Percentiles rank a stretch among this genome's conserved stretches.
Evolutionary conservation across 2,113 vertebrate species (phyloP).

Genomic region (Pipa parva): DNA sequence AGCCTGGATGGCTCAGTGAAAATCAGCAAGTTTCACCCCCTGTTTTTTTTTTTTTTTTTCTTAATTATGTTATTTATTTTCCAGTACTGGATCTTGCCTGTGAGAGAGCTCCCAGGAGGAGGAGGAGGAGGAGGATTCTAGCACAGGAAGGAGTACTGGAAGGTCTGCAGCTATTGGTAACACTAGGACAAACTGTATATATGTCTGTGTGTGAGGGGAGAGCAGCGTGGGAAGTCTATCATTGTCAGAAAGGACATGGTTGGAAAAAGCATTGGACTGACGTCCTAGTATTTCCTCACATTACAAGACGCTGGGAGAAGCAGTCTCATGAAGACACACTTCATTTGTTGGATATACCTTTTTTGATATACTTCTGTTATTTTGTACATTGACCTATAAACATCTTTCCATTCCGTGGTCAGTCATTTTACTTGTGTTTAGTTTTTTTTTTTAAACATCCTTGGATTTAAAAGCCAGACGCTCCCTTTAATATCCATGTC

Average conservation of each 20-base stretch:
- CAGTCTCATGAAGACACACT: conserved; percentile 20
- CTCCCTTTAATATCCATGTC: conserved; percentile 13
- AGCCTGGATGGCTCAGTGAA: neutral
- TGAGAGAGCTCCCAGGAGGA: conserved; percentile 22
- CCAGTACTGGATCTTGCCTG: conserved; percentile 28
- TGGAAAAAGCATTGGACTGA: conserved; percentile 37
- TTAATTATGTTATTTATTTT: conserved; percentile 1
- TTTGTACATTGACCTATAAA: conserved; percentile 28
- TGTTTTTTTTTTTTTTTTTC: conserved; percentile 18
- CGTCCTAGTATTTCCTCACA: conserved; percentile 30
- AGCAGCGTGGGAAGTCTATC: conserved; percentile 38
- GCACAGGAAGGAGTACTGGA: conserved; percentile 18
- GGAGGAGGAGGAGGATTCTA: conserved; percentile 6
- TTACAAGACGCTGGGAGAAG: conserved; percentile 22
- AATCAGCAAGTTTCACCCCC: neutral
- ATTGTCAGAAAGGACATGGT: conserved; percentile 34
- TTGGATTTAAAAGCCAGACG: conserved; percentile 43
- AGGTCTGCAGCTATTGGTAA: conserved; percentile 29
- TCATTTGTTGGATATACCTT: conserved; percentile 33
- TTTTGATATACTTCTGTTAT: conserved; percentile 31
- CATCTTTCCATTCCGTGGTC: conserved; percentile 8
- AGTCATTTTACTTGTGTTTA: conserved; percentile 8
- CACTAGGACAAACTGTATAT: conserved; percentile 40
- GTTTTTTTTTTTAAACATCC: conserved; percentile 16
- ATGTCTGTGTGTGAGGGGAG: conserved; percentile 40